phyloP scores from a whole-genome alignment of 2,113 vertebrate species.

The Ornithorhynchus anatinus region DNA sequence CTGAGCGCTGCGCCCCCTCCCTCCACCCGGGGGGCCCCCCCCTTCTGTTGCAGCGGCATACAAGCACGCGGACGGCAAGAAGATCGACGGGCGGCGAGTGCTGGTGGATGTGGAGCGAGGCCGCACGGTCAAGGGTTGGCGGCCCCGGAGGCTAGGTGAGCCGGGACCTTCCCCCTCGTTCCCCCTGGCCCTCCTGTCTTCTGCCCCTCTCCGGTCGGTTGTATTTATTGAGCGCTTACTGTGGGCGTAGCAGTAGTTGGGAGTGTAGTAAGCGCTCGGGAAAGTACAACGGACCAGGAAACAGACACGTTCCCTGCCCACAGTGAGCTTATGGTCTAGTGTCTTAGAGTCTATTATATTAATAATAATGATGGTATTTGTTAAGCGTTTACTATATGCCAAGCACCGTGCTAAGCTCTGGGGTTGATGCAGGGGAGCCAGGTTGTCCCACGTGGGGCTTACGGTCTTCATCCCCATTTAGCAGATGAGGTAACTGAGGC shows the following conservation, averaged over 20 bases:
- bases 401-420: too few species aligned
- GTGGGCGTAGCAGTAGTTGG: too few species aligned
- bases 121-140: conserved; percentile 92
- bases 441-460: too few species aligned
- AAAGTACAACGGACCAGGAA: neutral
- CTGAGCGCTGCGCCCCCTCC: conserved; percentile 48
- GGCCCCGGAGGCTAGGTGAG: conserved; percentile 87
- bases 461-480: too few species aligned
- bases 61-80: conserved; percentile 94
- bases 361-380: too few species aligned
- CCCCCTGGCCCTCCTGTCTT: rapidly evolving
- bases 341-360: too few species aligned
- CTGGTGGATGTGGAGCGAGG: conserved; percentile 92
- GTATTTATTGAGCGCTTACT: too few species aligned
- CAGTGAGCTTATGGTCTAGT: neutral
- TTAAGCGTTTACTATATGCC: too few species aligned
- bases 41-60: conserved; percentile 85
- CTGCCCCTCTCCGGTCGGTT: neutral
- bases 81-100: conserved; percentile 90
- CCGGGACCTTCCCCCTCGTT: too few species aligned
- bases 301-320: neutral
- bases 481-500: too few species aligned
- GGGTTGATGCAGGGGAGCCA: too few species aligned
- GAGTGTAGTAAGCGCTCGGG: neutral
- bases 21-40: conserved; percentile 50